A percentile compares a stretch with the other conserved stretches of the same genome.
These are phyloP conservation scores for Drosophila lacteicornis DNA, from an alignment of 1,140 invertebrate species.

Conservation along the genomic window DNA sequence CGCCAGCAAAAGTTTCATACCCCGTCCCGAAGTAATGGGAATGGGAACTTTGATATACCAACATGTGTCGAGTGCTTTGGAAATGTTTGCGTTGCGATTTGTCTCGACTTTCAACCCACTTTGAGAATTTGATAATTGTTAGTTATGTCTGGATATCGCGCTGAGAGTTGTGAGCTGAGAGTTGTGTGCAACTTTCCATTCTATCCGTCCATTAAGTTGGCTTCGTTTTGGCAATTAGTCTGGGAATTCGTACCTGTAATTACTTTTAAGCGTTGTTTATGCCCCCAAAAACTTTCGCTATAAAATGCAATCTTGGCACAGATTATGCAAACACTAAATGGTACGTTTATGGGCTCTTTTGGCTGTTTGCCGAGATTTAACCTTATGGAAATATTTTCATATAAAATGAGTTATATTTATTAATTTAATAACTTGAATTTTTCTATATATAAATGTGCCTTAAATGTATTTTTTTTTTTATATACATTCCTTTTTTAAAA, in stretches of 20 bases:
- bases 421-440: too few species aligned
- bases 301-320: conserved; percentile 24
- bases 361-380: conserved; percentile 10
- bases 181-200: conserved; percentile 21
- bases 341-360: conserved; percentile 56
- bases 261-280: conserved; percentile 53
- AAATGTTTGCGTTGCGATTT: conserved; percentile 54
- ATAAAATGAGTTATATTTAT: neutral
- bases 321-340: conserved; percentile 42
- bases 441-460: neutral
- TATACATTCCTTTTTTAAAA: neutral
- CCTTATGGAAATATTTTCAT: too few species aligned
- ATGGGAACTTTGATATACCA: conserved; percentile 20
- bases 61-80: conserved; percentile 38
- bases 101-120: conserved; percentile 23
- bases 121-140: conserved; percentile 56
- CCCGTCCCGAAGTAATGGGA: conserved; percentile 2
- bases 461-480: neutral
- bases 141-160: conserved; percentile 31
- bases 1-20: conserved; percentile 55
- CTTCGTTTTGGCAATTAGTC: conserved; percentile 25
- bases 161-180: conserved; percentile 2
- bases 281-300: conserved; percentile 28
- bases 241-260: conserved; percentile 38
- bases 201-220: conserved; percentile 20